Evolutionary conservation across 2,888 invertebrate species (phyloP).

Genomic region (Dexiosoma caninum): DNA sequence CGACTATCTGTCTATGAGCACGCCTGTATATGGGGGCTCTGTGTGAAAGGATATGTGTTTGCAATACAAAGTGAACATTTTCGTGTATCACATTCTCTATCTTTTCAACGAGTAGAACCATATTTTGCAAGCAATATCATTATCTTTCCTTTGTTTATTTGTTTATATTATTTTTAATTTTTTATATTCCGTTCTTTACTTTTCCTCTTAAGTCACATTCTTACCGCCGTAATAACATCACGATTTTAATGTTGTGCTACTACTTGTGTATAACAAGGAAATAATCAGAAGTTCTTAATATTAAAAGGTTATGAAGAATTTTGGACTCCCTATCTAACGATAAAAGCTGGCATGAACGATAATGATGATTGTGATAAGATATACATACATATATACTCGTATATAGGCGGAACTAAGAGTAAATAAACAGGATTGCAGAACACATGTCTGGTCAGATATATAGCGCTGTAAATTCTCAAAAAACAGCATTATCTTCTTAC

Average conservation of each 20-base stretch:
- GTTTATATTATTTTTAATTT: conserved; percentile 25
- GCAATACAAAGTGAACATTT: neutral
- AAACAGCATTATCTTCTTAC: too few species aligned
- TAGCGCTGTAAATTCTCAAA: too few species aligned
- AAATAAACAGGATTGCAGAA: too few species aligned
- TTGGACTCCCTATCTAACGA: neutral
- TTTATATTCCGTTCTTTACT: conserved; percentile 4
- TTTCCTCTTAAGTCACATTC: conserved; percentile 49
- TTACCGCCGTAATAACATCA: conserved; percentile 49
- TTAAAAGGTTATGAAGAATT: neutral
- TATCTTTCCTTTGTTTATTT: conserved; percentile 48
- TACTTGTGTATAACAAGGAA: neutral
- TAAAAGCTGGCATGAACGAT: neutral
- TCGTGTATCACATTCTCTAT: neutral
- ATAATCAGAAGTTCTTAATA: neutral
- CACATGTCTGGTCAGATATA: too few species aligned
- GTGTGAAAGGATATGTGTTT: neutral
- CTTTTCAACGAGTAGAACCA: conserved; percentile 7
- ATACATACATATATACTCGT: too few species aligned
- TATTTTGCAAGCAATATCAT: conserved; percentile 53
- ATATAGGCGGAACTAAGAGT: too few species aligned
- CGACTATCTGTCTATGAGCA: neutral
- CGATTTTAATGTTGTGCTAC: conserved; percentile 44
- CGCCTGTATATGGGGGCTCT: too few species aligned
- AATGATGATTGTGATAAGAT: too few species aligned